Base-by-base conservation (phyloP, 2,888 invertebrate genomes). In the Pristionchus japonicus region DNA sequence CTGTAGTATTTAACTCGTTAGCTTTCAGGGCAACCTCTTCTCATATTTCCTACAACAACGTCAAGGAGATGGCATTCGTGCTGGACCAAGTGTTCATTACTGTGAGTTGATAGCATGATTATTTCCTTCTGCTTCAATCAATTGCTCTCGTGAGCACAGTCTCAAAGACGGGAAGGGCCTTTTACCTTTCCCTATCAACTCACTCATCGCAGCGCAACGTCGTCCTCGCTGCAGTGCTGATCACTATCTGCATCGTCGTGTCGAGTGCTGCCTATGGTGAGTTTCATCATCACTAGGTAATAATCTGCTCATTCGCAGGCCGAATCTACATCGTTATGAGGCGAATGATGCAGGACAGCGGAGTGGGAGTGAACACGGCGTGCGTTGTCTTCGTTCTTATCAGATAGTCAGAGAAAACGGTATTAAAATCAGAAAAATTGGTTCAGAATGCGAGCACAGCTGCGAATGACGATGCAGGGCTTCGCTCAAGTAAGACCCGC, bases 321-420 rank as follows among this genome's bases (percentile, higher is more conserved):
- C 49, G 82, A 49, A 83, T 83, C 52, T 83, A 83, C 82, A 23
- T 52, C 52, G 82, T 83, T 6, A 83, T 83, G 82, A 31, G 82
- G 1, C 17, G 52, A 11, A 83, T 83, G 52, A 83, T 83, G 82
- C 27, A 52, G 20, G 52, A 11, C 52, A 83, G 82, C 11, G 82
- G 82, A 83, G 23, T 83, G 52, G 37, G 52, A 27, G 82, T 52
- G 23, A 52, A 20, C 17, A 9, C 37, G 9, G 82, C 82, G 82
- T 83, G 7, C 4, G 82, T 83, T 52, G 0, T 20, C 9, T 13
- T 70, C 23, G 37, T 4, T 3, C 0, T 64, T 64, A 9, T 64
- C 9, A 31, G 52, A 23, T 57, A 6, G 20, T 3, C 52, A 11
- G 11, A 49, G 17, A 23, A 52, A 52, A 3, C 52, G 52, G 52